A percentile compares a stretch with the other conserved stretches of the same genome.
Evolutionary conservation across 1,140 invertebrate genomes (phyloP).

Genomic region (Lethocerus indicus): DNA sequence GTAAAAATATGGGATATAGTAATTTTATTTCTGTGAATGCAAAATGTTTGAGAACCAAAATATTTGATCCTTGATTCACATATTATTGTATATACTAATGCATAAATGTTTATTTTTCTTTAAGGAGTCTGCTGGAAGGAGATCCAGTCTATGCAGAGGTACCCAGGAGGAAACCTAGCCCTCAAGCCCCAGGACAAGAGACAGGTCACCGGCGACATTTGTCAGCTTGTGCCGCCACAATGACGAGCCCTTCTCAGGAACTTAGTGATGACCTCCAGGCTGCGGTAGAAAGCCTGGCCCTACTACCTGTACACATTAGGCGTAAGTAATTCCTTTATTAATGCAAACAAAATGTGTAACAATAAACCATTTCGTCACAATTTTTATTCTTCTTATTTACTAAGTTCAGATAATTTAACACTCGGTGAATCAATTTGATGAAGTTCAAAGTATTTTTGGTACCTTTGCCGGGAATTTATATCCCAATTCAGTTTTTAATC

Average conservation of each 20-base stretch:
- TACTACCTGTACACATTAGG: slow-evolving; percentile 21
- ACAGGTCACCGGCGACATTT: slow-evolving; percentile 37
- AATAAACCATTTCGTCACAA: slow-evolving; percentile 2
- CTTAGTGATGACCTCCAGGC: slow-evolving; percentile 33
- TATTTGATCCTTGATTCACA: too few species aligned
- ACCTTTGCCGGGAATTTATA: too few species aligned
- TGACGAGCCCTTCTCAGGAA: slow-evolving; percentile 18
- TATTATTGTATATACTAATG: too few species aligned
- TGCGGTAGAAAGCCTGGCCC: slow-evolving; percentile 33
- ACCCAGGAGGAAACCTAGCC: slow-evolving; percentile 18
- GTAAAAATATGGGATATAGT: too few species aligned
- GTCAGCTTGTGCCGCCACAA: slow-evolving; percentile 28
- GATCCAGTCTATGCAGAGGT: slow-evolving; percentile 25
- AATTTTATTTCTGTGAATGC: too few species aligned
- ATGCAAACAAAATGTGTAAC: neutral
- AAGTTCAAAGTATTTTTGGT: too few species aligned
- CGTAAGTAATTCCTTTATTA: slow-evolving; percentile 16
- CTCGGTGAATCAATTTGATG: too few species aligned
- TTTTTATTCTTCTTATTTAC: neutral
- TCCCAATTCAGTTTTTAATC: too few species aligned
- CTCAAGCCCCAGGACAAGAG: slow-evolving; percentile 22
- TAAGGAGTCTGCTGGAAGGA: slow-evolving; percentile 18
- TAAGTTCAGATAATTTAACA: neutral
- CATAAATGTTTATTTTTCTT: too few species aligned
- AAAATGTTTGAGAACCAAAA: too few species aligned